Evolutionary conservation across 2,797 vertebrate genomes (phyloP), one percentile per base, ranked within the genome.

Genomic region (Salmo trutta): DNA sequence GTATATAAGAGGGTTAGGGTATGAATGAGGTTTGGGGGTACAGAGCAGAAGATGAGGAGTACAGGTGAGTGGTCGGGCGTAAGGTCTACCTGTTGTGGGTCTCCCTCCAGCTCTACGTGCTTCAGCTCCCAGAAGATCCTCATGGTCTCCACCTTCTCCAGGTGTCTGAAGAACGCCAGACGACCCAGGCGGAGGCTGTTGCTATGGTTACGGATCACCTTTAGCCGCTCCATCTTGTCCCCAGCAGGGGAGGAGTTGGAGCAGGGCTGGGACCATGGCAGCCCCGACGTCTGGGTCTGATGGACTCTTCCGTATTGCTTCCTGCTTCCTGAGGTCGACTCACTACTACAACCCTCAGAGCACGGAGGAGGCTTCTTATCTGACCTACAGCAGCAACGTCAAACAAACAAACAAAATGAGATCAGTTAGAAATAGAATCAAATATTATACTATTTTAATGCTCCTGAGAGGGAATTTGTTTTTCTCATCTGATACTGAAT

Each of bases 111-210:
- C 84, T 94, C 91, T 71, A 90, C 88, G n/a, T 92, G 84, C 80
- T 94, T 95, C 83, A 94, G 95, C 88, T 96, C 95, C 92, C 95
- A 95, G 91, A 96, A 96, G 81, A 90, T 93, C 79, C 93, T 93
- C 90, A 97, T 93, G 36, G 90, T 96, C 89, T 95, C 94, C 84
- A 95, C 94, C 86, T 95, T 94, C 84, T 96, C 95, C 90, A 95
- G 80, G 82, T 94, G 94, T n/a, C 91, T 92, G 85, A 95, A 96
- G 91, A 96, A 95, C 5, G 92, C 87, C 84, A 94, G 83, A 10
- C 92, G 91, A 75, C 94, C 94, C 80, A 95, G 89, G 8, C 86
- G 90, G 5, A 88, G 91, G 83, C 92, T 90, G 84, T 88, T 92
- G 87, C 90, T 93, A 47, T 78, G 93, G 14, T 93, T 91, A 65